Evolutionary conservation across 53 echinoderm and acorn worm genomes (phyloP).

Genomic region (Holothuria leucospilota): DNA sequence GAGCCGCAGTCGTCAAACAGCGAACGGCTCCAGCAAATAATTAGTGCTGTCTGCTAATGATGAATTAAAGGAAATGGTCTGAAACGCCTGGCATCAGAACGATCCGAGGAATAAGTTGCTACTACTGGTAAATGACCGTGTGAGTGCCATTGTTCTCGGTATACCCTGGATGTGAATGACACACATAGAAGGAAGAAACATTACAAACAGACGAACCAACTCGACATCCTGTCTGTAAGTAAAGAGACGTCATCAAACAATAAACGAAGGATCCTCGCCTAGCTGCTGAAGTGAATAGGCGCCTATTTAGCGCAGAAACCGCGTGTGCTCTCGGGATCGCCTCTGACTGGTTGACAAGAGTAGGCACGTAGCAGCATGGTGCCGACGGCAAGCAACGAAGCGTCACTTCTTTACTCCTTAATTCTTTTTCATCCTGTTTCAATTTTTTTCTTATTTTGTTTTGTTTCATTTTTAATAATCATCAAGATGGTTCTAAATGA

Average conservation of each 20-base stretch:
- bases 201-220: conserved; percentile 25
- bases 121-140: conserved; percentile 1
- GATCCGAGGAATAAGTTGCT: conserved; percentile 13
- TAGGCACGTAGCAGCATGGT: conserved; percentile 12
- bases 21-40: conserved; percentile 42
- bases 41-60: conserved; percentile 47
- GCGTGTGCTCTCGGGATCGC: conserved; percentile 16
- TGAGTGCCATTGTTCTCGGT: conserved; percentile 1
- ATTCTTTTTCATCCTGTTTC: conserved; percentile 39
- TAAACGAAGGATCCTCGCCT: neutral
- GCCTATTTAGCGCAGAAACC: conserved; percentile 35
- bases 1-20: conserved; percentile 12
- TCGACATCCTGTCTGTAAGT: conserved; percentile 24
- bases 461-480: conserved; percentile 3
- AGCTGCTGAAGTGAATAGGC: conserved; percentile 32
- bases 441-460: neutral
- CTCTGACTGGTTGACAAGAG: neutral
- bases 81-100: conserved; percentile 12
- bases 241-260: neutral
- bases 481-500: too few species aligned
- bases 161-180: conserved; percentile 9
- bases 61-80: conserved; percentile 33
- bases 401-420: conserved; percentile 5
- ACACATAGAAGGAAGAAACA: neutral
- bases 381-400: conserved; percentile 23